Evolutionary conservation across 2,113 vertebrate species (phyloP).

Genomic region (Oncorhynchus kisutch): DNA sequence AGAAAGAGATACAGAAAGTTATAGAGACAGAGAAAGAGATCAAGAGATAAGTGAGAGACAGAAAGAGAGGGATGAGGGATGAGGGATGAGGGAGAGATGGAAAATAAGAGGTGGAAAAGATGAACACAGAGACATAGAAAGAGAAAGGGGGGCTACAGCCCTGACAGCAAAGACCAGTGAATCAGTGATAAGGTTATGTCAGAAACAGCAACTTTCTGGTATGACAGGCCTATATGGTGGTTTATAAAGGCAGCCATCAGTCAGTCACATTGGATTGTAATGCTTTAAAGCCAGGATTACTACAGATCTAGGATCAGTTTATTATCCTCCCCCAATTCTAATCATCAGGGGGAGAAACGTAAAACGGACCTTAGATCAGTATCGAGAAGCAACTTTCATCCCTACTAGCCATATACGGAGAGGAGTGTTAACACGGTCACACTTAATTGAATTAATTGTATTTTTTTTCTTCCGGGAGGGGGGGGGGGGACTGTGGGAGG

Average conservation of each 20-base stretch:
- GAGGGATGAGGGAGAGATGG: neutral
- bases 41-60: neutral
- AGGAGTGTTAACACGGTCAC: neutral
- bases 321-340: conserved; percentile 13
- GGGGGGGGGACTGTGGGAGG: no score
- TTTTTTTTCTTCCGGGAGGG: no score
- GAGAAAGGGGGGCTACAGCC: no score
- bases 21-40: neutral
- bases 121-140: no score
- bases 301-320: conserved; percentile 22
- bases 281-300: conserved; percentile 39
- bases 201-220: neutral
- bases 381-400: neutral
- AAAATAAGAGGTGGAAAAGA: neutral
- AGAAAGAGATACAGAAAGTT: neutral
- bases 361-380: neutral
- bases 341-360: neutral
- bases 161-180: no score
- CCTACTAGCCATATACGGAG: neutral
- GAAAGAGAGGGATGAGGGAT: neutral
- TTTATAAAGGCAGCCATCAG: neutral
- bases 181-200: no score
- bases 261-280: conserved; percentile 18
- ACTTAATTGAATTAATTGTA: no score
- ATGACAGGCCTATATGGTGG: neutral